phyloP scores from a whole-genome alignment of 2,888 invertebrate species.

The Calliopum simillimum region DNA sequence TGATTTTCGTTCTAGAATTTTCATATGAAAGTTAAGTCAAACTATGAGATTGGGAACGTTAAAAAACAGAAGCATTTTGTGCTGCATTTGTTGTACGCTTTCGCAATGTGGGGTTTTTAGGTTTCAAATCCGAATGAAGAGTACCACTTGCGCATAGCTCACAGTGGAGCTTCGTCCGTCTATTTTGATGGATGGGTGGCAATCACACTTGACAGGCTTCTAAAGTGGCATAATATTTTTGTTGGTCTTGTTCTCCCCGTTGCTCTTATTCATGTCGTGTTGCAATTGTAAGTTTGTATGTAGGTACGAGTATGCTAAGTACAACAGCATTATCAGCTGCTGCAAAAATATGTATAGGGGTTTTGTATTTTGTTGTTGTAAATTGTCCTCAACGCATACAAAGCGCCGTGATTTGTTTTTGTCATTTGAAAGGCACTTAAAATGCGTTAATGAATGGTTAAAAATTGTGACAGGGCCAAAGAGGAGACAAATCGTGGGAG shows the following conservation, averaged over 20 bases:
- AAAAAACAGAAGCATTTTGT: no score
- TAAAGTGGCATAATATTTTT: constrained; percentile 49
- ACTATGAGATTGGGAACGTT: no score
- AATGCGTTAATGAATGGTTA: constrained; percentile 30
- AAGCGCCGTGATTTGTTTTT: constrained; percentile 34
- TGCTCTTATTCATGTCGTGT: constrained; percentile 8
- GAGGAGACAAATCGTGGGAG: not conserved
- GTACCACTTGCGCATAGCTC: constrained; percentile 39
- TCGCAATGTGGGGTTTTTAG: no score
- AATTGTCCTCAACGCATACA: constrained; percentile 26
- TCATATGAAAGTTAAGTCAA: no score
- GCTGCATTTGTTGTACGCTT: no score
- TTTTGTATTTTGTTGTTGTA: constrained; percentile 7
- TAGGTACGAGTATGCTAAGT: no score
- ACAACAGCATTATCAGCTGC: no score
- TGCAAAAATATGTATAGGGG: not conserved
- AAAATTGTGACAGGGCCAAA: constrained; percentile 4
- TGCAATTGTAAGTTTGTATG: not conserved
- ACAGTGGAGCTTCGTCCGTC: constrained; percentile 49
- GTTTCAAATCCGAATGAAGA: not conserved
- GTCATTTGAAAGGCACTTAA: constrained; percentile 27
- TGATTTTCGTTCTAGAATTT: no score
- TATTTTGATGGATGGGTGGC: constrained; percentile 52
- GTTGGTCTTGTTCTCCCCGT: not conserved
- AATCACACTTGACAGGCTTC: constrained; percentile 57